These are phyloP conservation scores for Engystomops pustulosus DNA, from an alignment of 2,113 vertebrate genomes.

Conservation along the genomic window DNA sequence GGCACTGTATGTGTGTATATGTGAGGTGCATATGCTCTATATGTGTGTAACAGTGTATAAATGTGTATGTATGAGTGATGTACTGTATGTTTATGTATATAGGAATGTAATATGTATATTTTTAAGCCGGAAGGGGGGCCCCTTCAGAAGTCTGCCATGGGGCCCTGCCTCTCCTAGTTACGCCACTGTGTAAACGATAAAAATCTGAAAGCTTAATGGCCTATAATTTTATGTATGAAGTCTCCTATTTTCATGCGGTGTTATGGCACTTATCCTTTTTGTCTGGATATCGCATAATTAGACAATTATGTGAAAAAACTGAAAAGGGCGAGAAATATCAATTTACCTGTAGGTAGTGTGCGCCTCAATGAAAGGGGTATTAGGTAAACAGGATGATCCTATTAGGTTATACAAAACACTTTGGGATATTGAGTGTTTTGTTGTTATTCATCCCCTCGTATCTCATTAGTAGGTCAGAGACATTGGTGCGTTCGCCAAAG, in stretches of 20 bases:
- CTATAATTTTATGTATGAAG: slow-evolving; percentile 30
- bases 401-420: slow-evolving; percentile 43
- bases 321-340: slow-evolving; percentile 29
- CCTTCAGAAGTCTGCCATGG: too few species aligned
- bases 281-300: slow-evolving; percentile 47
- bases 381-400: slow-evolving; percentile 42
- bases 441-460: background rate
- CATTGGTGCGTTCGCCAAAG: background rate
- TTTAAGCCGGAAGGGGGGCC: too few species aligned
- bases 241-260: slow-evolving; percentile 12
- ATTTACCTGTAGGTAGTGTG: slow-evolving; percentile 24
- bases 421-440: slow-evolving; percentile 50
- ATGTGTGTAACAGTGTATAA: too few species aligned
- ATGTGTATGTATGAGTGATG: too few species aligned
- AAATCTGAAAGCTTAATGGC: slow-evolving; percentile 32
- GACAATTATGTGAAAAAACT: slow-evolving; percentile 32
- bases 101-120: too few species aligned
- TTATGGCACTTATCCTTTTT: slow-evolving; percentile 27
- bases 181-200: too few species aligned
- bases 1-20: too few species aligned
- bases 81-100: too few species aligned
- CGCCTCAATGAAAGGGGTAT: slow-evolving; percentile 44
- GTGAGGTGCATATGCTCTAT: too few species aligned
- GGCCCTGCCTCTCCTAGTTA: too few species aligned
- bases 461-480: slow-evolving; percentile 13